Conservation (phyloP, 1,140 invertebrate species). For the Cepaea nemoralis region DNA sequence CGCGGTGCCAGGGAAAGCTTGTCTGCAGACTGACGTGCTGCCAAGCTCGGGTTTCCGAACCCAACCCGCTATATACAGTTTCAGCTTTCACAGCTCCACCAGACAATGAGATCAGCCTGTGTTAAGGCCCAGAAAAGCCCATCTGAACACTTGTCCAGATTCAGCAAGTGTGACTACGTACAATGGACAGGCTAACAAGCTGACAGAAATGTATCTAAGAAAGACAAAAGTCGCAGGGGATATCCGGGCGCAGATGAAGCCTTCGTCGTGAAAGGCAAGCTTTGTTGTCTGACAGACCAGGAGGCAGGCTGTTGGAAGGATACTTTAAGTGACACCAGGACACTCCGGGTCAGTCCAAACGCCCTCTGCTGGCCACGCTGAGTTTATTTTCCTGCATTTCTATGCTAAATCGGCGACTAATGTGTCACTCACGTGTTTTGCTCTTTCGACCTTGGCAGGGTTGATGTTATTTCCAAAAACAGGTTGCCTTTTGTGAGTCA, state of each 20-base stretch:
- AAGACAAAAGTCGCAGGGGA: not conserved
- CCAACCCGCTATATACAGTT: not conserved
- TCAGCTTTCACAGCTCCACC: not conserved
- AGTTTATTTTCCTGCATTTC: too few species aligned
- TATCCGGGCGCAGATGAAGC: not conserved
- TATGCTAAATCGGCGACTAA: too few species aligned
- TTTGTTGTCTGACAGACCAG: not conserved
- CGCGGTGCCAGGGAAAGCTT: not conserved
- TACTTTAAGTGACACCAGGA: not conserved
- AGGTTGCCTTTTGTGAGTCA: too few species aligned
- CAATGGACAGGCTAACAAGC: not conserved
- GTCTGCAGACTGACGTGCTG: not conserved
- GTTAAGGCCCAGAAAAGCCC: not conserved
- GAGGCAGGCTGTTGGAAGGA: not conserved
- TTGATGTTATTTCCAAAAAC: too few species aligned
- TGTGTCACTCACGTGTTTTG: too few species aligned
- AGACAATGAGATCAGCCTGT: not conserved
- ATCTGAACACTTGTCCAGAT: not conserved
- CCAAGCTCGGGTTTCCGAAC: not conserved
- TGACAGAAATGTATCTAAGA: not conserved
- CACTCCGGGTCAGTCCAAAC: not conserved
- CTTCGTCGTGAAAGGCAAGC: not conserved
- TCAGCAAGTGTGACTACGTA: not conserved
- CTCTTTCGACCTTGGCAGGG: too few species aligned
- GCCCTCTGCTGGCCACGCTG: too few species aligned